A percentile compares a stretch with the other conserved stretches of the same genome.
Evolutionary conservation across 2,113 vertebrate genomes (phyloP).

Genomic region (Odocoileus virginianus): DNA sequence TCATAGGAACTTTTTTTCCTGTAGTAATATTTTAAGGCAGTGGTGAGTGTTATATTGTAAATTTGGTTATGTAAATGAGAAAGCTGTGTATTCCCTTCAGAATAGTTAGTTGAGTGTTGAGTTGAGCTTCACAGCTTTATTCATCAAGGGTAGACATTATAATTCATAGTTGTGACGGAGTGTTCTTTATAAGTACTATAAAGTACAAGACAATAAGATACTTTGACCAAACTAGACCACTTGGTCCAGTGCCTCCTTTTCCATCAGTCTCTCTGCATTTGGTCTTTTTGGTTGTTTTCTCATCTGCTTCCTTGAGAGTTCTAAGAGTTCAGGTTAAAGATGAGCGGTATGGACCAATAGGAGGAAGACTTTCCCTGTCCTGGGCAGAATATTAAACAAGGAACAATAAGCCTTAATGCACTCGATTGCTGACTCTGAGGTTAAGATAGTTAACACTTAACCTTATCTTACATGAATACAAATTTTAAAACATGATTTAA

Average conservation of each 20-base stretch:
- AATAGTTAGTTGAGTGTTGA: constrained; percentile 17
- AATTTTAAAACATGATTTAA: constrained; percentile 17
- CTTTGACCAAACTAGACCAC: neutral
- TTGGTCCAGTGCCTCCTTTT: neutral
- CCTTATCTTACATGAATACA: neutral
- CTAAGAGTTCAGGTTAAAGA: constrained; percentile 36
- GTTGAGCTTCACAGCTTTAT: neutral
- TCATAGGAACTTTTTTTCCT: neutral
- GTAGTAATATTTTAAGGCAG: constrained; percentile 9
- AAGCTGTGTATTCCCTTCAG: neutral
- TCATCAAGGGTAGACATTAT: neutral
- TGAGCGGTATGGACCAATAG: neutral
- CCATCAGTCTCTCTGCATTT: neutral
- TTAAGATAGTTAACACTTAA: neutral
- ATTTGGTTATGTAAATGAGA: constrained; percentile 21
- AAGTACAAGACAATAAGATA: neutral
- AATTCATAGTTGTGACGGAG: neutral
- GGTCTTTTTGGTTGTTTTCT: neutral
- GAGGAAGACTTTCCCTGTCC: neutral
- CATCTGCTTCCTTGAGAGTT: neutral
- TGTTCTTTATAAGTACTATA: neutral
- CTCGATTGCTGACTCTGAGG: neutral
- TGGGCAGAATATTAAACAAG: constrained; percentile 21
- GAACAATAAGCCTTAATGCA: neutral
- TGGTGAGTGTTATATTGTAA: neutral